Evolutionary conservation across 2,888 invertebrate species (phyloP).

Genomic region (Metallyticus violacea): DNA sequence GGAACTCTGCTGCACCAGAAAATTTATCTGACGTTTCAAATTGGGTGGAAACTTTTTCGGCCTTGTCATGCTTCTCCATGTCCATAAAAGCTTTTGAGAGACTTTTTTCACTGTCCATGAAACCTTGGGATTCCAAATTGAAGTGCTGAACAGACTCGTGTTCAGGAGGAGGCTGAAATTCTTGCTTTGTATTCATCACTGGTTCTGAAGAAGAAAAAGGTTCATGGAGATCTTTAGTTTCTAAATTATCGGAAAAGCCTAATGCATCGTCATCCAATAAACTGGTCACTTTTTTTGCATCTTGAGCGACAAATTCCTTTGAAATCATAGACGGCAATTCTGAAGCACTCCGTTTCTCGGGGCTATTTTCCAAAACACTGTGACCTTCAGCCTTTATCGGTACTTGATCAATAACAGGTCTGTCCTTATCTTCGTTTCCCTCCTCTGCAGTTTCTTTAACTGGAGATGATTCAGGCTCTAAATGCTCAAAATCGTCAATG

Average conservation of each 20-base stretch:
- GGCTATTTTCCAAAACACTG: neutral
- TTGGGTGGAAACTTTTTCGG: neutral
- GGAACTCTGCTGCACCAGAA: neutral
- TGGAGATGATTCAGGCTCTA: conserved; percentile 59
- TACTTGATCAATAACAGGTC: neutral
- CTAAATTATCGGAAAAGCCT: neutral
- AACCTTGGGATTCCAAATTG: neutral
- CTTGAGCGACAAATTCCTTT: conserved; percentile 37
- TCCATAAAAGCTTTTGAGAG: conserved; percentile 46
- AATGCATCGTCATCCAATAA: neutral
- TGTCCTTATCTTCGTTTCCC: neutral
- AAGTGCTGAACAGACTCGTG: neutral
- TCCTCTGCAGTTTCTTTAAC: conserved; percentile 38
- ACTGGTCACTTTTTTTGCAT: conserved; percentile 34
- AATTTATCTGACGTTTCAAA: neutral
- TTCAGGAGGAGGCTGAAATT: neutral
- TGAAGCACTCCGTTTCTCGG: neutral
- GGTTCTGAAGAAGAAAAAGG: neutral
- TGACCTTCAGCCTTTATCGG: neutral
- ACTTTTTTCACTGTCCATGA: neutral
- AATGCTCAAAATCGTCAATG: conserved; percentile 71
- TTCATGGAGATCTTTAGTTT: neutral
- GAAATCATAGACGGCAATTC: neutral
- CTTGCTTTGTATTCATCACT: neutral
- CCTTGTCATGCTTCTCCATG: conserved; percentile 42